Evolutionary conservation across 2,888 invertebrate species (phyloP).

Genomic region (Drosophila subsilvestris): DNA sequence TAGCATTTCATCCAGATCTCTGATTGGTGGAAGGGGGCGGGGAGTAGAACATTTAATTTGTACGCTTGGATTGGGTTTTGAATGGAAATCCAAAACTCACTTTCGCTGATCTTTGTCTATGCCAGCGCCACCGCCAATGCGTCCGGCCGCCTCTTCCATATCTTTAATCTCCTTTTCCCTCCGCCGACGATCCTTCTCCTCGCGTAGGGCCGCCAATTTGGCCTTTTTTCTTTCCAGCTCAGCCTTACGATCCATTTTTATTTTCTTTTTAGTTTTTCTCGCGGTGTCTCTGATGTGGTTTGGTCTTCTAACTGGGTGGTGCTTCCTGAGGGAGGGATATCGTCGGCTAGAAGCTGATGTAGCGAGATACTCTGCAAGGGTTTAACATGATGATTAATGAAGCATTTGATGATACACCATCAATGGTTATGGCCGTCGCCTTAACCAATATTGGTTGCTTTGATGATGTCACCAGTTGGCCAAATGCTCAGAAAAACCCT

Average conservation of each 20-base stretch:
- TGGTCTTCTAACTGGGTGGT: neutral
- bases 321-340: neutral
- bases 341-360: neutral
- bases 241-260: slow-evolving; percentile 91
- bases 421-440: neutral
- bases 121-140: slow-evolving; percentile 79
- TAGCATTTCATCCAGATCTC: slow-evolving; percentile 94
- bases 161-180: slow-evolving; percentile 95
- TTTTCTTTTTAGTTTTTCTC: neutral
- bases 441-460: slow-evolving; percentile 57
- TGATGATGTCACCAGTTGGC: slow-evolving; percentile 73
- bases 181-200: slow-evolving; percentile 94
- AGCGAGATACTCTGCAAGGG: neutral
- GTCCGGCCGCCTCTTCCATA: slow-evolving; percentile 88
- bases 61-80: neutral
- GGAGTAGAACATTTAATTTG: neutral
- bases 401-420: no score
- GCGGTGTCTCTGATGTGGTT: neutral
- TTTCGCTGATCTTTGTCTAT: slow-evolving; percentile 84
- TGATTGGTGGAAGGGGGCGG: slow-evolving; percentile 36
- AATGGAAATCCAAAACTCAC: slow-evolving; percentile 55
- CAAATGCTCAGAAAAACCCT: slow-evolving; percentile 41
- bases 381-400: neutral
- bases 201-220: slow-evolving; percentile 93
- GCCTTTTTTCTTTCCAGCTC: slow-evolving; percentile 96